Percentiles rank a stretch among this genome's conserved stretches.
phyloP scores from a whole-genome alignment of 2,888 invertebrate genomes.

The Nomada ruficornis region DNA sequence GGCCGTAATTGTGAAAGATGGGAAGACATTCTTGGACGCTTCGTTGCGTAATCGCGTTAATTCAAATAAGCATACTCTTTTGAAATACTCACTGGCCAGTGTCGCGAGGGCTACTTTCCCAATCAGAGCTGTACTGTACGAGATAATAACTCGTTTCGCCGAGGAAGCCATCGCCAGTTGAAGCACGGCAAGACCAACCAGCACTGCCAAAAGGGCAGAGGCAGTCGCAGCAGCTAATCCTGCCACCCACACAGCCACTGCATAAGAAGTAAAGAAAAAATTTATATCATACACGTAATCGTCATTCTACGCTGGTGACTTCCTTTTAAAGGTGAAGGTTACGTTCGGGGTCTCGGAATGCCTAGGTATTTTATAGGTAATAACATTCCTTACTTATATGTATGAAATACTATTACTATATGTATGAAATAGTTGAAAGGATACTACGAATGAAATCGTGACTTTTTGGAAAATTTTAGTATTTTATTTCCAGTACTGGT shows the following conservation, averaged over 20 bases:
- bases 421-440: background rate
- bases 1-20: background rate
- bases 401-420: too few species aligned
- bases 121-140: conserved; percentile 91
- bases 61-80: background rate
- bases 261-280: conserved; percentile 3
- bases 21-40: background rate
- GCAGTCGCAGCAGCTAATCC: conserved; percentile 92
- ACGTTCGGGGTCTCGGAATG: background rate
- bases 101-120: conserved; percentile 92
- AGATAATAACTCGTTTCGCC: conserved; percentile 91
- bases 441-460: background rate
- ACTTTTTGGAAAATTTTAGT: too few species aligned
- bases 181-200: conserved; percentile 92
- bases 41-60: background rate
- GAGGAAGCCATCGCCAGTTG: conserved; percentile 95
- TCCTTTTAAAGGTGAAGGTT: background rate
- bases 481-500: too few species aligned
- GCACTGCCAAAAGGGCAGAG: conserved; percentile 90
- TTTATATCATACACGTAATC: background rate
- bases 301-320: background rate
- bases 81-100: conserved; percentile 89
- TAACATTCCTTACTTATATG: too few species aligned
- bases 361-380: background rate
- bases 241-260: conserved; percentile 93